Evolutionary conservation across 2,888 invertebrate genomes (phyloP).

Genomic region (Eilema caniola): DNA sequence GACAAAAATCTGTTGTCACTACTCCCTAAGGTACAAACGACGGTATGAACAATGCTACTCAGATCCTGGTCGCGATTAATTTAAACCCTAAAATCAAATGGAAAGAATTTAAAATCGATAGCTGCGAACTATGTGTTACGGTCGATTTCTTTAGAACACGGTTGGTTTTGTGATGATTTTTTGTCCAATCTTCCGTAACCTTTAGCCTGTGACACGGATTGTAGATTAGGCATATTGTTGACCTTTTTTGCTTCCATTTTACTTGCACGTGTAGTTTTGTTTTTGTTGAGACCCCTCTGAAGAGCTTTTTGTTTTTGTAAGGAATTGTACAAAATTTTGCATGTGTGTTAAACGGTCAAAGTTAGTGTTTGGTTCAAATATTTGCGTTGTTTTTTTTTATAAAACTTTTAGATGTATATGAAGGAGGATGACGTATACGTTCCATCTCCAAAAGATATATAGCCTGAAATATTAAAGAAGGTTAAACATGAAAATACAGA

Average conservation of each 20-base stretch:
- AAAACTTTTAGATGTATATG: constrained; percentile 44
- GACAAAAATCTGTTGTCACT: constrained; percentile 85
- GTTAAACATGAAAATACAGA: background rate
- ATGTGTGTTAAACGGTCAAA: constrained; percentile 68
- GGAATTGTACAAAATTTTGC: constrained; percentile 71
- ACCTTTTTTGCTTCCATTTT: constrained; percentile 82
- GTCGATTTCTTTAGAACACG: constrained; percentile 76
- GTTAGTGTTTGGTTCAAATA: constrained; percentile 42
- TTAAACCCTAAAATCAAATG: constrained; percentile 59
- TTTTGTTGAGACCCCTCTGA: constrained; percentile 68
- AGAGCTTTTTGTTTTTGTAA: constrained; percentile 77
- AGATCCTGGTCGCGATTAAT: constrained; percentile 60
- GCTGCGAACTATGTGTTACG: constrained; percentile 59
- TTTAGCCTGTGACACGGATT: constrained; percentile 86
- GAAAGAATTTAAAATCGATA: constrained; percentile 60
- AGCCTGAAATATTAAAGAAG: background rate
- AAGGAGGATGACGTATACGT: no score
- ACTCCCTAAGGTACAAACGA: constrained; percentile 75
- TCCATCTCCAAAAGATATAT: no score
- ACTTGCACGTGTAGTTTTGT: constrained; percentile 79
- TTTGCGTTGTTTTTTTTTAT: constrained; percentile 62
- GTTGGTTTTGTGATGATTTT: constrained; percentile 76
- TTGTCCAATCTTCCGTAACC: constrained; percentile 85
- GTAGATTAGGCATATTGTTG: constrained; percentile 87
- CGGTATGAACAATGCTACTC: constrained; percentile 77